Base-by-base conservation (phyloP, 2,888 invertebrate genomes). In the Cynaeus angustus region DNA sequence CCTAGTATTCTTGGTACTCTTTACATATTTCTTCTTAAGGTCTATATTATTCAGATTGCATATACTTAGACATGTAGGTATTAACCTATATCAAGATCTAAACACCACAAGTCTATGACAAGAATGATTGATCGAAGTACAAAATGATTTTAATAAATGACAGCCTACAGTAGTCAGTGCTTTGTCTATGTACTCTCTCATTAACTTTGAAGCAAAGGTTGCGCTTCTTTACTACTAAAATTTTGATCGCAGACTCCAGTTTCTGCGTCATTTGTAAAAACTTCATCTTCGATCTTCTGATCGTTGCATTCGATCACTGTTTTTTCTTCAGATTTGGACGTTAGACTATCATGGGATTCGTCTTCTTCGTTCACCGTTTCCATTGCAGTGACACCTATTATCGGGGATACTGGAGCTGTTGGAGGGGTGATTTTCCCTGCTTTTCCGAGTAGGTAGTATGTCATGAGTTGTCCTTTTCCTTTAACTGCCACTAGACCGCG, bases 391-490 rank as follows among this genome's bases (percentile, higher is more conserved):
- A 76, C 76, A 9, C 77, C 78, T 30, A 79, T 75, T 9, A 78
- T 75, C 3, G 84, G 84, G 1, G 83, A 83, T 1, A 83, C 81
- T 5, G 84, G 84, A 3, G 81, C 84, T 12, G 84, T 84, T 0
- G 83, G 83, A 13, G 83, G 83, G 4, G 82, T 83, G n/a, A 79
- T 81, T 77, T 83, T 84, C 26, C 83, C 83, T 3, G 86, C 85
- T 82, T 88, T 88, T 75, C 91, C 92, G 82, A 89, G 88, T 74
- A 98, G 87, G 83, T 97, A 98, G 85, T 96, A 98, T 0, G 98
- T 98, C 92, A 97, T 94, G 67, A 98, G 88, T 83, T 97, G 94
- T 9, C 98, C 98, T 86, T 98, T 99, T 76, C 98, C 98, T 86
- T 99, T 99, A 48, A 99, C 98, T 43, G 94, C 93, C 9, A 99